A percentile compares a stretch with the other conserved stretches of the same genome.
Conservation (phyloP, 1,140 invertebrate genomes). For the Ceratina japonica region DNA sequence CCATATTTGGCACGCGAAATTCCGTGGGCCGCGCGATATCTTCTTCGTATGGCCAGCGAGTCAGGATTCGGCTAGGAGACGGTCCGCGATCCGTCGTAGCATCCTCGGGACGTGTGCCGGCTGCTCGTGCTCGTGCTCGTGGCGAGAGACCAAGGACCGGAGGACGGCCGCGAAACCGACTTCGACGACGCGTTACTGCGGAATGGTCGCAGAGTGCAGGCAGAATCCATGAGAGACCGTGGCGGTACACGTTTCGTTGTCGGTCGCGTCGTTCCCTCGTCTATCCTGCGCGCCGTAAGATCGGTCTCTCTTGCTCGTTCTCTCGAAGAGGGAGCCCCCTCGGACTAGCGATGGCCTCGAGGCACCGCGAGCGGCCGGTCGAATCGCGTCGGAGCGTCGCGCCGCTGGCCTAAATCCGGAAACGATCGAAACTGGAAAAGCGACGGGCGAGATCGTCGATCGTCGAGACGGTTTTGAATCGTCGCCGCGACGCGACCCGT, state of each 20-base stretch:
- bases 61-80: not conserved
- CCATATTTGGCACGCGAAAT: constrained; percentile 38
- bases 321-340: constrained; percentile 58
- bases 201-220: constrained; percentile 57
- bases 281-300: constrained; percentile 21
- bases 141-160: constrained; percentile 40
- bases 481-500: not conserved
- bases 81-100: not conserved
- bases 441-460: no score
- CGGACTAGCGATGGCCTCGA: constrained; percentile 46
- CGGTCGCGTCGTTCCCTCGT: constrained; percentile 30
- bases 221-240: constrained; percentile 52
- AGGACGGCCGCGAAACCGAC: constrained; percentile 54
- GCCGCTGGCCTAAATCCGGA: not conserved
- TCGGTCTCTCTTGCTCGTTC: constrained; percentile 38
- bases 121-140: constrained; percentile 56
- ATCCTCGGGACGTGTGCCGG: constrained; percentile 1
- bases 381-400: no score
- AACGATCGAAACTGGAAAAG: not conserved
- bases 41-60: not conserved
- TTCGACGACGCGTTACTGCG: constrained; percentile 58
- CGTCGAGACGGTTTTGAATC: not conserved
- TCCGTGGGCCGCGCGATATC: not conserved
- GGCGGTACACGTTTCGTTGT: constrained; percentile 53
- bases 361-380: not conserved